These are phyloP conservation scores for Entomobrya multifasciata DNA, from an alignment of 2,888 invertebrate species.

Conservation along the genomic window DNA sequence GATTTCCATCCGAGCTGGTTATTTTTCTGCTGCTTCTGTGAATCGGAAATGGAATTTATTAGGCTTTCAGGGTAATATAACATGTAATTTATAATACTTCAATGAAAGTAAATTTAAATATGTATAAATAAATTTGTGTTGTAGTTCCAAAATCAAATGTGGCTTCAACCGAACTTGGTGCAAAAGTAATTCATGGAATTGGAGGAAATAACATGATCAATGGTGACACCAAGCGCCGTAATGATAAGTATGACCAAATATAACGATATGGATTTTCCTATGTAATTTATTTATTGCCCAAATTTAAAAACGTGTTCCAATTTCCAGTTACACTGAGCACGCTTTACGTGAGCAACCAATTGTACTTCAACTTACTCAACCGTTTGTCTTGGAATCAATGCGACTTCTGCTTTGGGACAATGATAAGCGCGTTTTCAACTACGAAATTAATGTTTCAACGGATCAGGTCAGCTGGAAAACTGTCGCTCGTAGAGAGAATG, in stretches of 20 bases:
- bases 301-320: no score
- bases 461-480: constrained; percentile 96
- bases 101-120: background rate
- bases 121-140: constrained; percentile 31
- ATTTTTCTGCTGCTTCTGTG: constrained; percentile 80
- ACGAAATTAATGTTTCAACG: constrained; percentile 96
- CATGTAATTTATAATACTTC: no score
- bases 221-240: no score
- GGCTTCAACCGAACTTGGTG: constrained; percentile 93
- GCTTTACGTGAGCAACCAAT: constrained; percentile 97
- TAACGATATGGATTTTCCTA: no score
- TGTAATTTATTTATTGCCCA: no score
- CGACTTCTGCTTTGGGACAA: constrained; percentile 98
- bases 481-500: constrained; percentile 91
- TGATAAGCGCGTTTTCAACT: constrained; percentile 96
- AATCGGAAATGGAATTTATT: no score
- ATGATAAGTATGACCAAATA: no score
- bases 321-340: constrained; percentile 96
- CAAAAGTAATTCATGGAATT: constrained; percentile 97
- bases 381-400: constrained; percentile 94
- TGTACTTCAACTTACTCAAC: constrained; percentile 97
- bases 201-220: constrained; percentile 96
- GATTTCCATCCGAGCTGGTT: constrained; percentile 95
- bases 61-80: no score
- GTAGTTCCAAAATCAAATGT: constrained; percentile 93